Percentiles rank a stretch among this genome's conserved stretches.
Evolutionary conservation across 2,797 vertebrate genomes (phyloP).

Genomic region (Thripadectes ignobilis): DNA sequence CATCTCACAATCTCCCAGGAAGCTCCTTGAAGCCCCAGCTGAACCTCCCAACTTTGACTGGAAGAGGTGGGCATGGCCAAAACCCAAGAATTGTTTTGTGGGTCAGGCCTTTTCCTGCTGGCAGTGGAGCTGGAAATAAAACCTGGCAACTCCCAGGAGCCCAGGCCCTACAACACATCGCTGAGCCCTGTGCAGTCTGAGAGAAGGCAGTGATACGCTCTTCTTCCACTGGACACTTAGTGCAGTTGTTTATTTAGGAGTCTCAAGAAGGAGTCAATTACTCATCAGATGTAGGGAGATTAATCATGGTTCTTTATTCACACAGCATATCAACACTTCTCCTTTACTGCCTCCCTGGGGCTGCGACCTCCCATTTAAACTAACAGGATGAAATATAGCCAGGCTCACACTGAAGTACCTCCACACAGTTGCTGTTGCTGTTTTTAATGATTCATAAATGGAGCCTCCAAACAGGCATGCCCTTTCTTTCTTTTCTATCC

Average conservation of each 20-base stretch:
- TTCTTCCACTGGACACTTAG: neutral
- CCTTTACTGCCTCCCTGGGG: neutral
- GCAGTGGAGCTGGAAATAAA: neutral
- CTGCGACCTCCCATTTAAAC: neutral
- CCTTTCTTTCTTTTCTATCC: neutral
- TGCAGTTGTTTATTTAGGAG: neutral
- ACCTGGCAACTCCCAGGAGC: neutral
- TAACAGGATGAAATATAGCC: slow-evolving; percentile 2
- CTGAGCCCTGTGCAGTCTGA: neutral
- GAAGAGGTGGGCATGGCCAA: neutral
- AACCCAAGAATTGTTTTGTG: neutral
- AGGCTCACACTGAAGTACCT: neutral
- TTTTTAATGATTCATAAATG: slow-evolving; percentile 9
- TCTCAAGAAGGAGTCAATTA: slow-evolving; percentile 9
- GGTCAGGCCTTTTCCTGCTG: neutral
- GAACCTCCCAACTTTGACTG: neutral
- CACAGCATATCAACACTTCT: neutral
- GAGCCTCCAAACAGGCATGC: neutral
- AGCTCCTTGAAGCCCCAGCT: neutral
- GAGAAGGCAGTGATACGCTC: neutral
- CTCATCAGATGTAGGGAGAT: neutral
- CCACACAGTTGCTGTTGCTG: neutral
- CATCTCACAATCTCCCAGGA: rapidly evolving
- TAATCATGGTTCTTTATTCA: slow-evolving; percentile 5
- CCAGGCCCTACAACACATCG: neutral